Base-by-base conservation (phyloP, 1,140 invertebrate species). In the Brachionus rotundiformis region DNA sequence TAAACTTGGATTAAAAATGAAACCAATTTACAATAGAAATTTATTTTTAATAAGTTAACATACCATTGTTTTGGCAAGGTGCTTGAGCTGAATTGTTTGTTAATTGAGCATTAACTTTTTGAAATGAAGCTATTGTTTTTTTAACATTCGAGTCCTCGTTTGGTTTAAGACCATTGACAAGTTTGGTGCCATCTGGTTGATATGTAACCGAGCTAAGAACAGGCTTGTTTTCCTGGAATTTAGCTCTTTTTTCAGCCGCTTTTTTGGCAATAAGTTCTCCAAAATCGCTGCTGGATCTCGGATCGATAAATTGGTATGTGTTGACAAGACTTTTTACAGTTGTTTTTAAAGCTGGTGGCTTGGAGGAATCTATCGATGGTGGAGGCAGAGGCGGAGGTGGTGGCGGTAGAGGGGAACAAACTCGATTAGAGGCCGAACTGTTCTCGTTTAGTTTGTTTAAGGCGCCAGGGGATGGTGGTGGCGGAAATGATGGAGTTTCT, bases 221-320 rank as follows among this genome's bases (percentile, higher is more conserved):
- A 73, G 68, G 68, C 29, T 44, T 73, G 23, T 73, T 81, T 36
- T 65, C 79, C 7, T 81, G 59, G 25, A 65, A 81, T 65, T 81
- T 81, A n/a, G 79, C 79, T 41, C 61, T 8, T 31, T 81, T 81
- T 19, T 81, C 79, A 1, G 79, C 79, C 16, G 79, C 79, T 19
- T 81, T 81, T 19, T 63, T 65, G 10, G 79, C 79, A 3, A 81
- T 81, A 7, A 81, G 33, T n/a, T 68, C 61, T 31, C 79, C 31
- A 36, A 81, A 81, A 23, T 81, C 47, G 27, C 59, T 54, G 31
- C 47, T 54, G 11, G 25, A 29, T 25, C 79, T 63, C n/a, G 79
- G 79, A 59, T 77, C 75, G 23, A 44, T 41, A 1, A 73, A 39
- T 29, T 73, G 68, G 29, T 73, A 73, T 19, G n/a, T 73, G 41